phyloP scores from a whole-genome alignment of 2,888 invertebrate genomes.

The Eustalomyia histrio region DNA sequence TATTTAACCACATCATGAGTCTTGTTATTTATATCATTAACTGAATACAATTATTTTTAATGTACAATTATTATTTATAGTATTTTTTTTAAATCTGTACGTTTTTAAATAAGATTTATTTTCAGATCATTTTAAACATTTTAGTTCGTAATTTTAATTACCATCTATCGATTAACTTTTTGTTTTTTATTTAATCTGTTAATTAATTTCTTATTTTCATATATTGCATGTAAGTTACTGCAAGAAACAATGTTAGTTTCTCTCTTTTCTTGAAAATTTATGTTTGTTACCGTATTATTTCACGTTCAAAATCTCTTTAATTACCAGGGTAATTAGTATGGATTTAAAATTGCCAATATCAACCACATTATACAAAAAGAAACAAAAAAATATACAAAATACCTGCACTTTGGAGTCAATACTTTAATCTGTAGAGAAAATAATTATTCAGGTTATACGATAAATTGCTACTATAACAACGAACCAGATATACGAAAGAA shows the following conservation, averaged over 20 bases:
- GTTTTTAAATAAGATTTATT: neutral
- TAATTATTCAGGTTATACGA: neutral
- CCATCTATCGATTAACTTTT: neutral
- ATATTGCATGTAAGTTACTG: neutral
- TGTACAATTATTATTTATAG: too few species aligned
- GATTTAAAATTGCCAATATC: constrained; percentile 41
- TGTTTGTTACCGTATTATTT: constrained; percentile 8
- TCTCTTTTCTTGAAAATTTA: constrained; percentile 22
- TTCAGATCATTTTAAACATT: neutral
- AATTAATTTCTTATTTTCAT: constrained; percentile 3
- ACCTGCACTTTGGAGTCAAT: constrained; percentile 8
- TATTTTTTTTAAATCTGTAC: too few species aligned
- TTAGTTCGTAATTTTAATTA: neutral
- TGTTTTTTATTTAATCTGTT: neutral
- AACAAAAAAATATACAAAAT: neutral
- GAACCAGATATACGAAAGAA: too few species aligned
- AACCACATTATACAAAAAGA: constrained; percentile 5
- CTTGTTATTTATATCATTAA: too few species aligned
- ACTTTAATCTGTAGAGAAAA: constrained; percentile 1
- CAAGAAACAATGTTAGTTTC: neutral
- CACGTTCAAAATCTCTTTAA: constrained; percentile 37
- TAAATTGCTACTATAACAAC: constrained; percentile 3
- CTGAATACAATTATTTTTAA: too few species aligned
- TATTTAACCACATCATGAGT: too few species aligned
- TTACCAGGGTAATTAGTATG: constrained; percentile 44